These are phyloP conservation scores for Physella acuta DNA, from an alignment of 1,140 invertebrate species.

Conservation along the genomic window DNA sequence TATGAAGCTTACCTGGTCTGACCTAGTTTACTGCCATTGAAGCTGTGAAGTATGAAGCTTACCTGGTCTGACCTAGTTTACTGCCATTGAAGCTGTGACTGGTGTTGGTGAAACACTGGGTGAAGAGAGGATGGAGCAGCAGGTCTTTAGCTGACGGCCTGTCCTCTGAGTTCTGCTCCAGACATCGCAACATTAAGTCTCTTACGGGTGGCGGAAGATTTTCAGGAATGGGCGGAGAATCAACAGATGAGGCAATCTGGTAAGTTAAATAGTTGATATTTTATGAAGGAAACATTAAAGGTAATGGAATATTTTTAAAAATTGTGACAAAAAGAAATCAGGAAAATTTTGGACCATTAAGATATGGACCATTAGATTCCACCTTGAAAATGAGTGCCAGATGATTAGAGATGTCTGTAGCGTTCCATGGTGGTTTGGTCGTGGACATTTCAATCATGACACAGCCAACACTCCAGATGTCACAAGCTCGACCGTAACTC, in stretches of 20 bases:
- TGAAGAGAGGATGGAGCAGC: conserved; percentile 60
- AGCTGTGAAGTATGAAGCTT: no score
- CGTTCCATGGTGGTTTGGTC: conserved; percentile 63
- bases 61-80: no score
- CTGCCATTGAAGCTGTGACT: not conserved
- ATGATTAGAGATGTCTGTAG: conserved; percentile 62
- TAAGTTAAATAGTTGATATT: not conserved
- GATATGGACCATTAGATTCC: not conserved
- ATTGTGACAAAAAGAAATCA: not conserved
- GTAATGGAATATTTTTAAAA: not conserved
- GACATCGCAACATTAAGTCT: conserved; percentile 60
- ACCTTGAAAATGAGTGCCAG: conserved; percentile 64
- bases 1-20: no score
- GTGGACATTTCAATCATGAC: conserved; percentile 64
- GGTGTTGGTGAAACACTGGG: conserved; percentile 35
- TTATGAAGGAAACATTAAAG: not conserved
- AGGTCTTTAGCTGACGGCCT: conserved; percentile 61
- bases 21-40: no score
- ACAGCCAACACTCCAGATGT: conserved; percentile 65
- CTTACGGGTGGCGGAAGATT: conserved; percentile 52
- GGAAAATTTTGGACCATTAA: not conserved
- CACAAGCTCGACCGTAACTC: conserved; percentile 63
- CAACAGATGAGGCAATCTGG: conserved; percentile 61
- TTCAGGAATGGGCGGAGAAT: conserved; percentile 60
- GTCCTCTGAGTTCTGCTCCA: conserved; percentile 57